These are phyloP conservation scores for Plestiodon gilberti DNA, from an alignment of 2,113 vertebrate genomes.

Conservation along the genomic window DNA sequence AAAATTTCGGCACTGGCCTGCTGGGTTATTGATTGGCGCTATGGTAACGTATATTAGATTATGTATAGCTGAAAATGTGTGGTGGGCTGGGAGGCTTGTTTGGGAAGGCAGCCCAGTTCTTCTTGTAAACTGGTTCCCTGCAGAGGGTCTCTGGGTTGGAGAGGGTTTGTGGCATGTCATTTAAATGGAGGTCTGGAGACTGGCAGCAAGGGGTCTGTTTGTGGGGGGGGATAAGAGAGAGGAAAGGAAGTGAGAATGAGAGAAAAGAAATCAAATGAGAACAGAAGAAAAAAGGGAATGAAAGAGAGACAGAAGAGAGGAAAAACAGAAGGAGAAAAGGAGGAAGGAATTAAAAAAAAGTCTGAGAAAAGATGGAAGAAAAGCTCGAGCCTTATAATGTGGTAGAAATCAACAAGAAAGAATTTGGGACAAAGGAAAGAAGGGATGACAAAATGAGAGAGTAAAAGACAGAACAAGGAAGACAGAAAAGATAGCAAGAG, in stretches of 20 bases:
- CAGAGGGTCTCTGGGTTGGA: slow-evolving; percentile 46
- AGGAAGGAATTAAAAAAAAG: rapidly evolving
- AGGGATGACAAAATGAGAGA: not conserved
- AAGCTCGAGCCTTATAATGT: not conserved
- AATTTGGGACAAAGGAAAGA: not conserved
- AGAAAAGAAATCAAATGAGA: not conserved
- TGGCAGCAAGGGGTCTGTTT: not conserved
- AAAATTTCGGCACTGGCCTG: slow-evolving; percentile 69
- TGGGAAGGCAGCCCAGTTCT: slow-evolving; percentile 66
- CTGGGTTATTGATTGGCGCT: slow-evolving; percentile 79
- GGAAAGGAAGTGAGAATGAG: no score
- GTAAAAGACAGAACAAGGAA: rapidly evolving
- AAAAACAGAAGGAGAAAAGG: not conserved
- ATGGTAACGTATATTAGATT: slow-evolving; percentile 85
- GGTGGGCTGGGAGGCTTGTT: slow-evolving; percentile 65
- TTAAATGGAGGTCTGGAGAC: not conserved
- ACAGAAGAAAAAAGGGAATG: not conserved
- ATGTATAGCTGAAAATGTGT: slow-evolving; percentile 76
- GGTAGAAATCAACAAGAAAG: no score
- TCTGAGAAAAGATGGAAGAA: rapidly evolving
- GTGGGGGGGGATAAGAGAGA: not conserved
- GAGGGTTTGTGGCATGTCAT: slow-evolving; percentile 18
- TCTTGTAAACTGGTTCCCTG: slow-evolving; percentile 72
- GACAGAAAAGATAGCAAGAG: not conserved
- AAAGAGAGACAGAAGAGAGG: not conserved